Evolutionary conservation across 1,140 invertebrate genomes (phyloP).

Genomic region (Riptortus pedestris): DNA sequence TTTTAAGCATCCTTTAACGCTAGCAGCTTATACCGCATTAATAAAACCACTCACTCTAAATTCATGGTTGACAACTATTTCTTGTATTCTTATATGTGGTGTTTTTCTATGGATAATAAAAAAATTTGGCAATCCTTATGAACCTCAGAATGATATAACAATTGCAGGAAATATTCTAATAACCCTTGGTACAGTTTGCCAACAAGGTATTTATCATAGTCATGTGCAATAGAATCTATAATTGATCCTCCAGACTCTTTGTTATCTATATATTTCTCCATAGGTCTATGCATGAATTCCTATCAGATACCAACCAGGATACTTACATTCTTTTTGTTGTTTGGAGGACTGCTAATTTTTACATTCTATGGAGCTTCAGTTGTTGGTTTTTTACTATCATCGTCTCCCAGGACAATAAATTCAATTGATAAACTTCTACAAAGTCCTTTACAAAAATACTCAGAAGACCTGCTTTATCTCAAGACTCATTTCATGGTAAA

Average conservation of each 20-base stretch:
- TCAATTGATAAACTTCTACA: conserved; percentile 11
- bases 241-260: too few species aligned
- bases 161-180: not conserved
- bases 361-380: conserved; percentile 16
- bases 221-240: too few species aligned
- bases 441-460: not conserved
- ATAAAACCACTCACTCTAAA: conserved; percentile 3
- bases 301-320: not conserved
- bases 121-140: too few species aligned
- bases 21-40: not conserved
- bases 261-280: too few species aligned
- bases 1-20: conserved; percentile 5
- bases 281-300: not conserved
- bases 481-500: conserved; percentile 3
- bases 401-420: conserved; percentile 19
- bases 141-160: not conserved
- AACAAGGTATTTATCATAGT: too few species aligned
- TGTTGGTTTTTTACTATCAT: conserved; percentile 4
- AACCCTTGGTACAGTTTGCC: not conserved
- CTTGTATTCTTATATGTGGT: not conserved
- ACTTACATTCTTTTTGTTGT: conserved; percentile 1
- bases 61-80: not conserved
- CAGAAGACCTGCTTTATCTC: conserved; percentile 10
- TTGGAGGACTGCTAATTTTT: conserved; percentile 2
- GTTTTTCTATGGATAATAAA: not conserved